Evolutionary conservation across 2,113 vertebrate genomes (phyloP), one percentile per base, ranked within the genome.

Genomic region (Triplophysa siluroides): DNA sequence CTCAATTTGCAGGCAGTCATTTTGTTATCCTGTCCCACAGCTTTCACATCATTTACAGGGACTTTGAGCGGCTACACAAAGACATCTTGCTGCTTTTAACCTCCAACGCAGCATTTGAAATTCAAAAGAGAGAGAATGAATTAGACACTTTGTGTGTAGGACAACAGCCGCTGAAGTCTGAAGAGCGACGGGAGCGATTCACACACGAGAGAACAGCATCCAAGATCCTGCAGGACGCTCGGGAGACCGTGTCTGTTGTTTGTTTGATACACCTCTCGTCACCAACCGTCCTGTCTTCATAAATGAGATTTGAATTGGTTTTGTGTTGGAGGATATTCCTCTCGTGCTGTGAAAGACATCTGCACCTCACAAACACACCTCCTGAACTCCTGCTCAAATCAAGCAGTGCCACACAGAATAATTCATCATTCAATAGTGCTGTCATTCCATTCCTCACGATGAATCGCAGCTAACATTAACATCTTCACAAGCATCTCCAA

Each of bases 291-390:
- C 89, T 88, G 89, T 91, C 87, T 90, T 89, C 89, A 86, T 87
- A 90, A 92, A 92, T 88, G 87, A 88, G 91, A 92, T 89, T 91
- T 92, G 92, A 92, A 93, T 92, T 91, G 88, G 89, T 92, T 89
- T 86, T 45, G 43, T 85, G 86, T 83, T 88, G 87, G 86, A 90
- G 87, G 33, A 38, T 38, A 7, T 38, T 38, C 33, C 6, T 38
- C 33, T 7, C 6, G 8, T 38, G 33, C 33, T 86, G 78, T 86
- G 88, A 87, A 78, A 70, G 85, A 56, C 83, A 38, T 54, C 79
- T 85, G 78, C 45, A 88, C 83, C 71, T 47, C 77, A 78, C 54
- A 56, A 70, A 84, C 85, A 78, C 84, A 84, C 56, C 3, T 43
- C 81, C 54, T 71, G 45, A 5, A 1, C 0, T 14, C 67, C 14